phyloP scores from a whole-genome alignment of 1,140 invertebrate species.

The Triops cancriformis region DNA sequence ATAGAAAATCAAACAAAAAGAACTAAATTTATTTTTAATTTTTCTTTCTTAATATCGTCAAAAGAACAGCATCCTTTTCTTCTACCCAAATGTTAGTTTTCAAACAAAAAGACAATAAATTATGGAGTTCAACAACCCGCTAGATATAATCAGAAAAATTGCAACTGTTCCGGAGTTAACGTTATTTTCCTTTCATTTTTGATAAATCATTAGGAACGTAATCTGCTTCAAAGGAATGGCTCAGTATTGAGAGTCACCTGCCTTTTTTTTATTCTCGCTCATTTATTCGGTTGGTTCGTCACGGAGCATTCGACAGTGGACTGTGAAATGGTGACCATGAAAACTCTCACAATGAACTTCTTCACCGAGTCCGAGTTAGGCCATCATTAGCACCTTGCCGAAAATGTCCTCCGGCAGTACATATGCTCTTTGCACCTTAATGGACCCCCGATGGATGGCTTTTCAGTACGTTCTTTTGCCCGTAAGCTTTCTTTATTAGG shows the following conservation, averaged over 20 bases:
- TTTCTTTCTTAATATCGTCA: too few species aligned
- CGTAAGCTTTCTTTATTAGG: not conserved
- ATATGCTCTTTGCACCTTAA: slow-evolving; percentile 14
- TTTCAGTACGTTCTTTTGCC: not conserved
- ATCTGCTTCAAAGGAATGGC: not conserved
- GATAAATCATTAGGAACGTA: too few species aligned
- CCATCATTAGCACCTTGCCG: not conserved
- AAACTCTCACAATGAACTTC: not conserved
- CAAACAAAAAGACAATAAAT: too few species aligned
- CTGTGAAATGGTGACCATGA: not conserved
- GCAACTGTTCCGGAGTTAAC: too few species aligned
- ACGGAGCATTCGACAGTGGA: not conserved
- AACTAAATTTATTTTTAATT: too few species aligned
- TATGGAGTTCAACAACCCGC: too few species aligned
- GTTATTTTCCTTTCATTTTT: too few species aligned
- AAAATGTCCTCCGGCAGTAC: not conserved
- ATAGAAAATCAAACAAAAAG: too few species aligned
- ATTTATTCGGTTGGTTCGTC: not conserved
- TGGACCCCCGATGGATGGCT: not conserved
- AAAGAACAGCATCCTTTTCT: too few species aligned
- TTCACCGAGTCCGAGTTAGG: not conserved
- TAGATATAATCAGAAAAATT: too few species aligned
- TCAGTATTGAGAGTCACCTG: not conserved
- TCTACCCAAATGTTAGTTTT: too few species aligned
- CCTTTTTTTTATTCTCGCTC: not conserved